Evolutionary conservation across 2,888 invertebrate genomes (phyloP).

Genomic region (Aphidoletes aphidimyza): DNA sequence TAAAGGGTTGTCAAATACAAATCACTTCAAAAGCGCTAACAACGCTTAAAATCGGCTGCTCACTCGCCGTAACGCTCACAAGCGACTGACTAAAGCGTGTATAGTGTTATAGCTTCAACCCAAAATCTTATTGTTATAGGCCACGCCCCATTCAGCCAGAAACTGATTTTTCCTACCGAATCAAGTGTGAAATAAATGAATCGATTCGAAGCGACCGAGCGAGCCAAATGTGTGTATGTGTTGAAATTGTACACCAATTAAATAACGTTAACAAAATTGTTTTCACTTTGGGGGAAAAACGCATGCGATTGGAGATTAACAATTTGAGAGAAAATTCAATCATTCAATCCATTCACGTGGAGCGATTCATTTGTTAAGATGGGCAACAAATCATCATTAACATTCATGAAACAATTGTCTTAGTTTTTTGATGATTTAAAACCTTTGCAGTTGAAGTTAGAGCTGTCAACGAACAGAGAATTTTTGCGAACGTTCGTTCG

Average conservation of each 20-base stretch:
- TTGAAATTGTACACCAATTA: conserved; percentile 15
- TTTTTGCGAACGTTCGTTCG: no score
- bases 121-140: conserved; percentile 41
- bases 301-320: neutral
- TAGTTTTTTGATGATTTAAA: no score
- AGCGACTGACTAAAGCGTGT: neutral
- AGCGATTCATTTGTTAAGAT: neutral
- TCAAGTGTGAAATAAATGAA: conserved; percentile 48
- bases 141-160: conserved; percentile 27
- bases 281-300: neutral
- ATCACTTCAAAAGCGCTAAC: neutral
- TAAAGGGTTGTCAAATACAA: no score
- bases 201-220: conserved; percentile 13
- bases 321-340: neutral
- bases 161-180: conserved; percentile 37
- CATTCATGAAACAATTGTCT: neutral
- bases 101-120: conserved; percentile 23
- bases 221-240: neutral
- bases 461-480: no score
- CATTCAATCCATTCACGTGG: neutral
- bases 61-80: neutral
- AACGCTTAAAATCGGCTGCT: neutral
- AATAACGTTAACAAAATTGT: neutral
- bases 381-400: neutral
- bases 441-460: no score